A percentile compares a stretch with the other conserved stretches of the same genome.
Evolutionary conservation across 2,113 vertebrate genomes (phyloP).

Genomic region (Myocastor coypus): DNA sequence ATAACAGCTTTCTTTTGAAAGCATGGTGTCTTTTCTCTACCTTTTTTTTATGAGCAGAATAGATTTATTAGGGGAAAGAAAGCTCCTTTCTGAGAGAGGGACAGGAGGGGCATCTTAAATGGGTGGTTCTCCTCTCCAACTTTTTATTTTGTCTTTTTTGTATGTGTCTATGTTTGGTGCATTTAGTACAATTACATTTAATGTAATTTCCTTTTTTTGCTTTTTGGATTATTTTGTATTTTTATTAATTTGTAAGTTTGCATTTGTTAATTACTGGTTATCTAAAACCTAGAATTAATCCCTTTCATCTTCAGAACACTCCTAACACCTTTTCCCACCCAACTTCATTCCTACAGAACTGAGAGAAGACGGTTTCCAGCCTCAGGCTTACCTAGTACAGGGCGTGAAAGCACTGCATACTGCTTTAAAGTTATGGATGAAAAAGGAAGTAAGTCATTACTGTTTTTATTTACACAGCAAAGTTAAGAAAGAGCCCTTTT

Average conservation of each 20-base stretch:
- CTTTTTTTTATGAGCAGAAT: too few relatives aligned
- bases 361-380: constrained; percentile 95
- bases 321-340: constrained; percentile 47
- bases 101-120: too few relatives aligned
- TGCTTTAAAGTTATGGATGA: constrained; percentile 97
- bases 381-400: constrained; percentile 93
- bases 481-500: neutral
- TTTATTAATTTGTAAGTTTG: neutral
- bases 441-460: constrained; percentile 92
- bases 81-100: too few relatives aligned
- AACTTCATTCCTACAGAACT: constrained; percentile 88
- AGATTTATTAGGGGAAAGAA: too few relatives aligned
- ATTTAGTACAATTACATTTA: neutral
- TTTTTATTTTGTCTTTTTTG: neutral
- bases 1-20: neutral
- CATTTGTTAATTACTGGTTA: neutral
- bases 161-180: neutral
- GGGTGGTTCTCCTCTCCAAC: too few relatives aligned
- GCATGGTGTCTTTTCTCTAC: neutral
- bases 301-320: neutral
- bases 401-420: constrained; percentile 97
- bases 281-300: neutral
- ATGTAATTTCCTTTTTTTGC: neutral
- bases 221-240: neutral
- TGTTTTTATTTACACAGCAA: neutral